Evolutionary conservation across 30 jellyfish, hydroid and myxozoan genomes (phyloP).

Genomic region (Pseudorhiza aurosa): DNA sequence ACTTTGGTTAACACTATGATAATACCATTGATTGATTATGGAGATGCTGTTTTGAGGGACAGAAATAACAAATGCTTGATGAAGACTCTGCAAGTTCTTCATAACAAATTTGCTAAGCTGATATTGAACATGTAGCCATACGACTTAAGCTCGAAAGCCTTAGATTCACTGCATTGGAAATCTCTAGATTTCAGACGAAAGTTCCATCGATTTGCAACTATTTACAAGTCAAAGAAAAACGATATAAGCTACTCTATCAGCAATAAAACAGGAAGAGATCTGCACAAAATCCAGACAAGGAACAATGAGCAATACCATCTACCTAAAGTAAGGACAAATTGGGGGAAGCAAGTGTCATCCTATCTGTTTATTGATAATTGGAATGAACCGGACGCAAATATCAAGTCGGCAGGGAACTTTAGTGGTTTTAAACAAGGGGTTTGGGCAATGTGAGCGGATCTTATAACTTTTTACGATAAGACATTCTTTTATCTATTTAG

Average conservation of each 20-base stretch:
- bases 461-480: no score
- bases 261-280: constrained; percentile 44
- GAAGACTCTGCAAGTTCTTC: no score
- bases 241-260: constrained; percentile 45
- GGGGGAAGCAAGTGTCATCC: constrained; percentile 43
- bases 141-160: no score
- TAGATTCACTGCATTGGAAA: constrained; percentile 19
- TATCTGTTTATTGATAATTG: constrained; percentile 29
- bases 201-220: constrained; percentile 65
- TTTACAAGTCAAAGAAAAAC: constrained; percentile 48
- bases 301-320: constrained; percentile 28
- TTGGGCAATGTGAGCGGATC: constrained; percentile 21
- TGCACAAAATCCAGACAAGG: constrained; percentile 42
- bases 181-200: constrained; percentile 54
- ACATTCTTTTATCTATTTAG: no score
- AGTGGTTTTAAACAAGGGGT: constrained; percentile 16
- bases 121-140: no score
- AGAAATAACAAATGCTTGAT: constrained; percentile 26
- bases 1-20: constrained; percentile 60
- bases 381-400: constrained; percentile 31
- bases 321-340: constrained; percentile 30
- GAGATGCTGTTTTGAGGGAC: constrained; percentile 45
- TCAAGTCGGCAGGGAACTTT: constrained; percentile 25
- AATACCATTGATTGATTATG: constrained; percentile 53
- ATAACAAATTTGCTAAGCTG: no score